Evolutionary conservation across 2,888 invertebrate genomes (phyloP).

Genomic region (Xylota sylvarum): DNA sequence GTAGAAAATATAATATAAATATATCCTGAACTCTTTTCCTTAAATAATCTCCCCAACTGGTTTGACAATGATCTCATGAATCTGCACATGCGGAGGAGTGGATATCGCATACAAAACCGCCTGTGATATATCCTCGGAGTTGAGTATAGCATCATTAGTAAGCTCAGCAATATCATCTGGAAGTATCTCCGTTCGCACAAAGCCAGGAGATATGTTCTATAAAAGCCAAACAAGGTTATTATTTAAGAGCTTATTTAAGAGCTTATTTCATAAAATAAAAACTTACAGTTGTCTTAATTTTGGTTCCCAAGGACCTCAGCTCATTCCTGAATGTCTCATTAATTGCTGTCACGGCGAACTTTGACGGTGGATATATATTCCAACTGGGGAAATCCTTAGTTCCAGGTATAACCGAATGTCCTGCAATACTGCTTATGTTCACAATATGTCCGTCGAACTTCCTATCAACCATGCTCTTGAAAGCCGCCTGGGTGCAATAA

Average conservation of each 20-base stretch:
- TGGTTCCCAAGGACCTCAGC: slow-evolving; percentile 80
- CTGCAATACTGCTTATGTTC: slow-evolving; percentile 81
- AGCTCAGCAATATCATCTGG: slow-evolving; percentile 74
- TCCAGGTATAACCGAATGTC: slow-evolving; percentile 76
- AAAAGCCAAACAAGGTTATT: not conserved
- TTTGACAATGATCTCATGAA: slow-evolving; percentile 54
- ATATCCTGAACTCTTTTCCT: too few relatives aligned
- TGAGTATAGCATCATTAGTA: slow-evolving; percentile 79
- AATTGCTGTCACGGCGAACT: slow-evolving; percentile 82
- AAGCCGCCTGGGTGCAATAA: slow-evolving; percentile 84
- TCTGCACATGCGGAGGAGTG: slow-evolving; percentile 83
- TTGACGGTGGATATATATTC: slow-evolving; percentile 82
- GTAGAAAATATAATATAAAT: too few relatives aligned
- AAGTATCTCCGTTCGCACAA: slow-evolving; percentile 37
- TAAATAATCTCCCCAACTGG: slow-evolving; percentile 30
- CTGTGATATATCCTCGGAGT: slow-evolving; percentile 86
- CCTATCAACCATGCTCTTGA: slow-evolving; percentile 83
- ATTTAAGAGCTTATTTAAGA: too few relatives aligned
- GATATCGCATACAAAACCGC: slow-evolving; percentile 86
- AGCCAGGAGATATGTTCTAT: slow-evolving; percentile 39
- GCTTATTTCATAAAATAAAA: not conserved
- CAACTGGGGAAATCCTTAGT: slow-evolving; percentile 51
- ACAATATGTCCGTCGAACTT: slow-evolving; percentile 85
- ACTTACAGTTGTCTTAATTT: slow-evolving; percentile 83
- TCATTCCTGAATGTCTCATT: slow-evolving; percentile 83